Conservation (phyloP, 2,113 vertebrate genomes). For the Tichodroma muraria region DNA sequence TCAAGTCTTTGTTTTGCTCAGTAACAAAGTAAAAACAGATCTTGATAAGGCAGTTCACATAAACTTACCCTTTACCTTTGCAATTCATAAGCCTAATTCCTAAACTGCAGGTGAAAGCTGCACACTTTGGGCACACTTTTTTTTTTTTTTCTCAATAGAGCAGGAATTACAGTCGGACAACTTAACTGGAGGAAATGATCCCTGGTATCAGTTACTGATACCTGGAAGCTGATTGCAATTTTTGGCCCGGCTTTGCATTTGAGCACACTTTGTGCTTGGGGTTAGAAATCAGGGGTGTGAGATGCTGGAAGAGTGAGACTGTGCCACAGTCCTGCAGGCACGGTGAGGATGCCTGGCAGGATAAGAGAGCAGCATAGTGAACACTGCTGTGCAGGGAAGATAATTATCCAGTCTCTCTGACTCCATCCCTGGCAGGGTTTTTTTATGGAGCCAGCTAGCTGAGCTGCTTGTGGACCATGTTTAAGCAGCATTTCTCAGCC, state of each 20-base stretch:
- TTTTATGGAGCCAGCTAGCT: background rate
- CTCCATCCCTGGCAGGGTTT: background rate
- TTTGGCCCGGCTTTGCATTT: background rate
- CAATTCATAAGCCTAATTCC: background rate
- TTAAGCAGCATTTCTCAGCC: background rate
- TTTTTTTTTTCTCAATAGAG: background rate
- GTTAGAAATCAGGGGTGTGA: background rate
- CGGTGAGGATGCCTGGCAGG: background rate
- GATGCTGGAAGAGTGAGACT: background rate
- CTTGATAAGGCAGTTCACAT: background rate
- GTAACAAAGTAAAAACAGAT: background rate
- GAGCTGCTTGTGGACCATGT: background rate
- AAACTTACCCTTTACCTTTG: background rate
- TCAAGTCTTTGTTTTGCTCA: background rate
- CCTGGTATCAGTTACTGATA: background rate
- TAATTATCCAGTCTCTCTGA: background rate
- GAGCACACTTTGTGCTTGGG: background rate
- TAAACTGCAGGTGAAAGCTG: background rate
- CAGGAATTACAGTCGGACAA: background rate
- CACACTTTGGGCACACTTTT: background rate
- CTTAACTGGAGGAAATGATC: background rate
- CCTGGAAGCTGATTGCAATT: background rate
- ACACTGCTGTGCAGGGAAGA: background rate
- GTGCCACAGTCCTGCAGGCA: background rate
- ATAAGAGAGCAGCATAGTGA: background rate